These are phyloP conservation scores for Eupithecia pulchellata DNA, from an alignment of 2,888 invertebrate genomes.

Conservation along the genomic window DNA sequence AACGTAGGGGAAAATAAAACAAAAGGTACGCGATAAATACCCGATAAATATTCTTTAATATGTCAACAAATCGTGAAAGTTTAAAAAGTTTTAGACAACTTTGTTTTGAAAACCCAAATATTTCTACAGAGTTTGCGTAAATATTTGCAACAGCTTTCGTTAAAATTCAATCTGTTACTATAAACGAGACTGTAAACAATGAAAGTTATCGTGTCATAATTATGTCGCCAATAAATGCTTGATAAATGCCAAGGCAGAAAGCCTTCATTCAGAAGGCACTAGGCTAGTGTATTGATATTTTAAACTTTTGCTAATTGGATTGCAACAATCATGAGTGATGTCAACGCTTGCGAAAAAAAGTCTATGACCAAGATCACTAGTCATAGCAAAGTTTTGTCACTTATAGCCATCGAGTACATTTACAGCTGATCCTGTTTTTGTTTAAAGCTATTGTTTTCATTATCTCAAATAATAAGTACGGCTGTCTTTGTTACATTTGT, in stretches of 20 bases:
- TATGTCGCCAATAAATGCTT: constrained; percentile 39
- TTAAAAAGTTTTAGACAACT: too few species aligned
- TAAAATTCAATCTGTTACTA: constrained; percentile 14
- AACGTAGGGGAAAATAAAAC: too few species aligned
- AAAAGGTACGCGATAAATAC: too few species aligned
- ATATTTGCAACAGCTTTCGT: constrained; percentile 16
- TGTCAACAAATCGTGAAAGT: too few species aligned
- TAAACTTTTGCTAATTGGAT: constrained; percentile 31
- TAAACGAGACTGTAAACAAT: constrained; percentile 32
- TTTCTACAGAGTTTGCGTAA: constrained; percentile 19
- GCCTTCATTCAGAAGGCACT: constrained; percentile 33
- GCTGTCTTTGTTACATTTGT: not conserved
- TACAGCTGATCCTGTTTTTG: not conserved
- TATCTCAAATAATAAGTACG: not conserved
- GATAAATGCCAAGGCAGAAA: constrained; percentile 46
- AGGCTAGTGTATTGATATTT: constrained; percentile 40
- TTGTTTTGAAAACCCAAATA: constrained; percentile 22
- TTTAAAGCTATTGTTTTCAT: not conserved
- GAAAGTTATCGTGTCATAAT: constrained; percentile 40
- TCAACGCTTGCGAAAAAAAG: not conserved
- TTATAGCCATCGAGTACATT: too few species aligned
- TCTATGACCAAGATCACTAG: not conserved
- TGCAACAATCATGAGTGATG: constrained; percentile 15
- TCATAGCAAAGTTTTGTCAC: not conserved
- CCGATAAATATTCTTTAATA: too few species aligned